Conservation (phyloP, 2,113 vertebrate genomes). For the Columba livia region DNA sequence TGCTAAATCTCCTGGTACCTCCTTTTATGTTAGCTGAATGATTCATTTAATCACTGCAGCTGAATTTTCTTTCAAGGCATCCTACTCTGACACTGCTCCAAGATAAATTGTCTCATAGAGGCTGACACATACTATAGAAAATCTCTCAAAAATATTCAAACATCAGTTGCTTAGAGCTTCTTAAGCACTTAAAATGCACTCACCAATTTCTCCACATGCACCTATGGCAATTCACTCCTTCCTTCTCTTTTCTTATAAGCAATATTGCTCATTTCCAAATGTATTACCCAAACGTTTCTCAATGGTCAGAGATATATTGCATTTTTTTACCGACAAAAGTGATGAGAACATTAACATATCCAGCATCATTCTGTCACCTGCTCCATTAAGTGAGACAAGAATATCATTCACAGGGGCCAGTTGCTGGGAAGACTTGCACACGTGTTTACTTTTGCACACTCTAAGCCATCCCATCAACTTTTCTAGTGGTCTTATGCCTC, state of each 20-base stretch:
- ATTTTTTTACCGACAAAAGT: neutral
- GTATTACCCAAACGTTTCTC: neutral
- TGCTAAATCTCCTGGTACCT: conserved; percentile 42
- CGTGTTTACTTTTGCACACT: rapidly evolving
- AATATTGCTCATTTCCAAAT: neutral
- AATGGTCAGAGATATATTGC: neutral
- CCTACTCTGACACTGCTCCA: conserved; percentile 74
- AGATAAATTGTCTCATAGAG: conserved; percentile 53
- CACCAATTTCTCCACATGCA: neutral
- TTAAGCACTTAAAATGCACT: neutral
- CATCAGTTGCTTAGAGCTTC: conserved; percentile 31
- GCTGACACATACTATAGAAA: conserved; percentile 50
- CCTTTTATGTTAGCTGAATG: conserved; percentile 48
- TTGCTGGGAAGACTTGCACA: neutral
- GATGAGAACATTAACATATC: neutral
- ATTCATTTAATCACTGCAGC: conserved; percentile 68
- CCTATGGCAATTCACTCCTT: neutral
- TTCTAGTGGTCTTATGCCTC: neutral
- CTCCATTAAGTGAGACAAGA: neutral
- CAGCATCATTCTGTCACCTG: neutral
- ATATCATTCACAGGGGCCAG: neutral
- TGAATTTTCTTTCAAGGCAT: conserved; percentile 69
- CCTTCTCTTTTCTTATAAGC: neutral
- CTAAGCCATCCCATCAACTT: neutral
- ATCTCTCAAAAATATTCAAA: conserved; percentile 70